Evolutionary conservation across 2,113 vertebrate species (phyloP), one percentile per base, ranked within the genome.

Genomic region (Euleptes europaea): DNA sequence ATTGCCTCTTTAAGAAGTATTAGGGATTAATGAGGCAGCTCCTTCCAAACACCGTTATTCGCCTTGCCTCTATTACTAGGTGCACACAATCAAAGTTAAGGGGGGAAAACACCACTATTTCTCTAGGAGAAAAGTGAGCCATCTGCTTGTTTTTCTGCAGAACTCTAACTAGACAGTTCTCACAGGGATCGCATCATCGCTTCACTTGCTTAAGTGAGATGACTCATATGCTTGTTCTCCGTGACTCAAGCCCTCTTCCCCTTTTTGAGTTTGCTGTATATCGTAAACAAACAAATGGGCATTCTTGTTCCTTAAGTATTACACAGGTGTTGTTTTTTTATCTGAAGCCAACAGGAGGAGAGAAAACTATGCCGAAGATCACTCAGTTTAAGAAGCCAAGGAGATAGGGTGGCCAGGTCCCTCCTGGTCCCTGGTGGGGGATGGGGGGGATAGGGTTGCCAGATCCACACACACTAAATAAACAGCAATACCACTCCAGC

Each of bases 181-280:
- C 82, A 38, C 60, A 9, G 47, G 38, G 88, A 57, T 13, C 26
- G 9, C 51, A 42, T 88, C 83, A 91, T 35, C 66, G 9, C 72
- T 84, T n/a, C 19, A 0, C 70, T 86, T 35, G 80, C 80, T 66
- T 1, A 57, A 89, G 81, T 79, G 5, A n/a, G 1, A 86, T 35
- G 91, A 93, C 78, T 82, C 79, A 70, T 17, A 40, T 51, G 2
- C 21, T 77, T 66, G 89, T 90, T 77, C 5, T 1, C 21, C 26
- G 80, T 93, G 91, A 93, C 90, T 92, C 94, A 88, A 60, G 86
- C 33, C 87, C 78, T 51, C 90, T 94, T 92, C 71, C 85, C n/a
- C 87, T 84, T 90, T 88, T 91, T 83, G 1, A 15, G 2, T 31
- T 88, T 33, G n/a, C 75, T 1, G 21, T 38, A 84, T 2, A 54